Percentiles rank a stretch among this genome's conserved stretches.
phyloP scores from a whole-genome alignment of 2,113 vertebrate species.

The Macrotis lagotis region DNA sequence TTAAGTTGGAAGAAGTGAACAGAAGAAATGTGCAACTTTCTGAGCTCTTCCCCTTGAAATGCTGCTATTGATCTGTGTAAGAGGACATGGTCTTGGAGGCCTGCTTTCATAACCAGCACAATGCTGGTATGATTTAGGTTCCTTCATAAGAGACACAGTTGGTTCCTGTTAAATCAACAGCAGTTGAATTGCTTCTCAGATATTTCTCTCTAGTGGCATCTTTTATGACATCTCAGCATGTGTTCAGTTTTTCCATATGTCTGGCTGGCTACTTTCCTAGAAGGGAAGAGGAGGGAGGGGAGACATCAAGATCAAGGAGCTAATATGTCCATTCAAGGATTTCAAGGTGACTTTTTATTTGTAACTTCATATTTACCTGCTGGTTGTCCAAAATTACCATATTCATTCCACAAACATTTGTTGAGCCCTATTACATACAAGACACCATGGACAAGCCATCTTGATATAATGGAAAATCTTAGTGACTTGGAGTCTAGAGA shows the following conservation, averaged over 20 bases:
- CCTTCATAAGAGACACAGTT: constrained; percentile 75
- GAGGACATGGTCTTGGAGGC: constrained; percentile 27
- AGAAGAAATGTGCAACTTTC: not conserved
- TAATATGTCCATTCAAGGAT: not conserved
- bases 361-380: constrained; percentile 23
- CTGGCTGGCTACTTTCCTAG: constrained; percentile 46
- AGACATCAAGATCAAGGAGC: not conserved
- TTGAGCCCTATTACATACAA: not conserved
- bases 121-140: constrained; percentile 72
- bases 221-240: constrained; percentile 39
- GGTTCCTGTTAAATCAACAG: constrained; percentile 74
- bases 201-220: constrained; percentile 58
- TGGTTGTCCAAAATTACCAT: constrained; percentile 35
- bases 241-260: constrained; percentile 39
- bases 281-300: not conserved
- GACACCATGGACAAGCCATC: not conserved
- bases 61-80: accelerated
- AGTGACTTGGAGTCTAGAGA: constrained; percentile 1
- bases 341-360: constrained; percentile 45
- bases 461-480: not conserved
- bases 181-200: constrained; percentile 53
- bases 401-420: not conserved
- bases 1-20: not conserved
- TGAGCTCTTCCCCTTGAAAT: accelerated
- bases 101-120: constrained; percentile 37